phyloP scores from a whole-genome alignment of 2,797 vertebrate species.

The Lemur catta region DNA sequence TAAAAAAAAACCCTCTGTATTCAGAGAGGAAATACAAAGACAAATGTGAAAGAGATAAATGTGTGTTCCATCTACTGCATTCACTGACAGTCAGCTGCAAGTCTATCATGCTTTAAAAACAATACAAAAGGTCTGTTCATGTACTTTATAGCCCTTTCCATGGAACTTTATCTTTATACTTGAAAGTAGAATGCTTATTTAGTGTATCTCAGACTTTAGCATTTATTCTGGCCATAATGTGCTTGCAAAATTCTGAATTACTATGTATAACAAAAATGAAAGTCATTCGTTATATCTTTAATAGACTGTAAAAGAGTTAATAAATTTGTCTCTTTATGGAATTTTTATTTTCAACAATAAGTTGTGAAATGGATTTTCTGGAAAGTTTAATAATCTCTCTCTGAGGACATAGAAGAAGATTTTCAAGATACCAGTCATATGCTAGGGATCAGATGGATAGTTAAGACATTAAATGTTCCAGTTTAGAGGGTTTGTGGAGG shows the following conservation, averaged over 20 bases:
- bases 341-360: constrained; percentile 35
- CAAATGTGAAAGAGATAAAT: neutral
- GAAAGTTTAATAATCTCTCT: constrained; percentile 16
- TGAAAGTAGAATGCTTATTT: neutral
- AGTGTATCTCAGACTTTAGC: neutral
- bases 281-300: constrained; percentile 12
- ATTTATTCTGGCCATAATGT: neutral
- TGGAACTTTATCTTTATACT: neutral
- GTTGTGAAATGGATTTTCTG: neutral
- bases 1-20: neutral
- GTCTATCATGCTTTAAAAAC: neutral
- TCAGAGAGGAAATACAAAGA: neutral
- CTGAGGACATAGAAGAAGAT: neutral
- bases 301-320: neutral
- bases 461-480: neutral
- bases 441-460: neutral
- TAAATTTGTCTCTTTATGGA: neutral
- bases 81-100: neutral
- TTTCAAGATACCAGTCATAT: neutral
- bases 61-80: neutral
- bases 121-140: neutral
- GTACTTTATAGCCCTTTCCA: neutral
- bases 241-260: neutral
- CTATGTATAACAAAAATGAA: neutral
- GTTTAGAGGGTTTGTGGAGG: neutral